Evolutionary conservation across 2,113 vertebrate species (phyloP).

Genomic region (Leptodactylus fuscus): DNA sequence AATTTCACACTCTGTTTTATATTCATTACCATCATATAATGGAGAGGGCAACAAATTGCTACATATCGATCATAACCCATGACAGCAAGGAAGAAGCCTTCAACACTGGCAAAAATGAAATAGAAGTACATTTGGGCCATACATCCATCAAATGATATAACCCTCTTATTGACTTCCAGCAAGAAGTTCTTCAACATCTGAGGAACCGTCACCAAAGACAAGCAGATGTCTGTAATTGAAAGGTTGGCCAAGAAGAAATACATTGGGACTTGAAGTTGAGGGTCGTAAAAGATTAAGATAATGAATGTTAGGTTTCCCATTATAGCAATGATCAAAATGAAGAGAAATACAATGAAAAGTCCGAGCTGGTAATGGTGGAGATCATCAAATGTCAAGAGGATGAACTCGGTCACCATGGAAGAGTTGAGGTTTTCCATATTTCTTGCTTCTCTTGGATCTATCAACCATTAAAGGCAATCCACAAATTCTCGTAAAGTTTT

Average conservation of each 20-base stretch:
- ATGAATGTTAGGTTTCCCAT: neutral
- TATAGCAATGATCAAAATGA: neutral
- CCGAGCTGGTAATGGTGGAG: neutral
- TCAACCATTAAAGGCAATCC: no score
- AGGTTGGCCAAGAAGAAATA: slow-evolving; percentile 66
- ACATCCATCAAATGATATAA: slow-evolving; percentile 58
- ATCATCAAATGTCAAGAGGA: neutral
- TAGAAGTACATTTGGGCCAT: slow-evolving; percentile 55
- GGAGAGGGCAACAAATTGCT: slow-evolving; percentile 40
- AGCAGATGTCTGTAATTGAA: slow-evolving; percentile 64
- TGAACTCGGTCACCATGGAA: neutral
- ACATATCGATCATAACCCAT: no score
- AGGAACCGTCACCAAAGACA: slow-evolving; percentile 63
- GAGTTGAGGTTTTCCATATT: neutral
- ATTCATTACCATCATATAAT: slow-evolving; percentile 43
- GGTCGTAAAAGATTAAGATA: slow-evolving; percentile 18
- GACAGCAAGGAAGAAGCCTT: slow-evolving; percentile 45
- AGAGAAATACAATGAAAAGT: neutral
- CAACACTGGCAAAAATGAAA: slow-evolving; percentile 14
- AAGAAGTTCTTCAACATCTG: slow-evolving; percentile 62
- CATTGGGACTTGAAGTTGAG: slow-evolving; percentile 62
- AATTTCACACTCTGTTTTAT: neutral
- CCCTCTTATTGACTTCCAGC: slow-evolving; percentile 15
- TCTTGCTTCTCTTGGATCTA: no score
- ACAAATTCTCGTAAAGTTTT: no score